Percentiles rank a stretch among this genome's conserved stretches.
Evolutionary conservation across 2,797 vertebrate species (phyloP).

Genomic region (Jordanella pulchra): DNA sequence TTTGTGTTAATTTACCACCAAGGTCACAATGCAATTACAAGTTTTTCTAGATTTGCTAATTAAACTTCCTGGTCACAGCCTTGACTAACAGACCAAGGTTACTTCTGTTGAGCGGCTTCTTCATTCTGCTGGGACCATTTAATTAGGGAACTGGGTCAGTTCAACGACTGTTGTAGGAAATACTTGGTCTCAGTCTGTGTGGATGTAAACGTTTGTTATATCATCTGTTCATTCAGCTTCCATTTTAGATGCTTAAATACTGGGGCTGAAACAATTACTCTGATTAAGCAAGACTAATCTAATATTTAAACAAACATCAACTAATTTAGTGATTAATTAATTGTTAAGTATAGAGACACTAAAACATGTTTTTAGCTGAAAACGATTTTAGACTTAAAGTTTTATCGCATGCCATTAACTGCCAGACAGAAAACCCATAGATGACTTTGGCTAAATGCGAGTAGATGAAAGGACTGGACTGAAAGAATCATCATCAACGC

Average conservation of each 20-base stretch:
- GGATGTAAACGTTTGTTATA: neutral
- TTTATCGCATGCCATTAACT: too few species aligned
- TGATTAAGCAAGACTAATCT: too few species aligned
- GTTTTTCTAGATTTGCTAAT: slow-evolving; percentile 18
- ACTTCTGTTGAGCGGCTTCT: slow-evolving; percentile 35
- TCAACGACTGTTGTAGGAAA: slow-evolving; percentile 46
- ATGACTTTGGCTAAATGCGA: too few species aligned
- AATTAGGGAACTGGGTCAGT: slow-evolving; percentile 43
- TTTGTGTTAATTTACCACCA: slow-evolving; percentile 7
- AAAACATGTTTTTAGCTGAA: too few species aligned
- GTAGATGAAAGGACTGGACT: too few species aligned
- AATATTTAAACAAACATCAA: too few species aligned
- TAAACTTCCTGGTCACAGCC: slow-evolving; percentile 19
- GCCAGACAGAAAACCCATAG: too few species aligned
- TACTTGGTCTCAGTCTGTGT: slow-evolving; percentile 10
- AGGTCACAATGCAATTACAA: slow-evolving; percentile 7
- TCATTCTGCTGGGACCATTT: slow-evolving; percentile 56
- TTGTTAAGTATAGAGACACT: too few species aligned
- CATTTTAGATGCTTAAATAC: neutral
- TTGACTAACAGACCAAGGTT: slow-evolving; percentile 14
- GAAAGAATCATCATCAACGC: too few species aligned
- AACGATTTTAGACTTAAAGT: too few species aligned
- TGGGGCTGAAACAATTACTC: too few species aligned
- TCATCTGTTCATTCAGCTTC: neutral
- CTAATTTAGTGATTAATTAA: too few species aligned